Conservation (phyloP, 2,113 vertebrate genomes). For the Geothlypis trichas region DNA sequence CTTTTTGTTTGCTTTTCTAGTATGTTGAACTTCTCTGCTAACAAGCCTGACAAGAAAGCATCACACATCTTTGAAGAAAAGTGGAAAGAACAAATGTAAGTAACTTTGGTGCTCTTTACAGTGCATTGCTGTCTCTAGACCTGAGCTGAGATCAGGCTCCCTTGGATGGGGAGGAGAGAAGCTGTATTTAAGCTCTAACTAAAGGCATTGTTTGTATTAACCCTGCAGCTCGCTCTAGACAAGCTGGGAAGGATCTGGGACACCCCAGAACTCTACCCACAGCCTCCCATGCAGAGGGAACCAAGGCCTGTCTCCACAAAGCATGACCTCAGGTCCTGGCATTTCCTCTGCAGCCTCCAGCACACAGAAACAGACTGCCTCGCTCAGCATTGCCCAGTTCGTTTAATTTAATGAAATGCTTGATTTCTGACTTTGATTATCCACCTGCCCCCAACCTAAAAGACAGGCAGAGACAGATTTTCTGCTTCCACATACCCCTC, state of each 20-base stretch:
- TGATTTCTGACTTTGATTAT: not conserved
- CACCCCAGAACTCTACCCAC: accelerated
- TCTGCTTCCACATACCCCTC: not conserved
- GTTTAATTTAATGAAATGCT: not conserved
- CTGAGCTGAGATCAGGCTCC: not conserved
- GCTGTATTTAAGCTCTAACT: not conserved
- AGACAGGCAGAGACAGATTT: not conserved
- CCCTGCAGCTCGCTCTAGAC: not conserved
- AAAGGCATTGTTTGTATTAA: not conserved
- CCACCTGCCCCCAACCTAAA: not conserved
- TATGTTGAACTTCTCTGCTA: not conserved
- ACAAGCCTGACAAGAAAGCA: not conserved
- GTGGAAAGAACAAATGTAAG: not conserved
- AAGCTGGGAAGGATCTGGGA: accelerated
- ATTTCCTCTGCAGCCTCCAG: not conserved
- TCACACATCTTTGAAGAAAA: not conserved
- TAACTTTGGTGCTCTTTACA: not conserved
- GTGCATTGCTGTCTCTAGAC: not conserved
- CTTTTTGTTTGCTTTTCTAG: not conserved
- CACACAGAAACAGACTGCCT: not conserved
- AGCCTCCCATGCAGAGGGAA: not conserved
- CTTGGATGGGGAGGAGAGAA: not conserved
- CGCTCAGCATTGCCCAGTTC: not conserved
- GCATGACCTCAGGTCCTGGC: not conserved
- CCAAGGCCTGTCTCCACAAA: not conserved